Conservation (phyloP, 2,797 vertebrate species). For the Thaleichthys pacificus region DNA sequence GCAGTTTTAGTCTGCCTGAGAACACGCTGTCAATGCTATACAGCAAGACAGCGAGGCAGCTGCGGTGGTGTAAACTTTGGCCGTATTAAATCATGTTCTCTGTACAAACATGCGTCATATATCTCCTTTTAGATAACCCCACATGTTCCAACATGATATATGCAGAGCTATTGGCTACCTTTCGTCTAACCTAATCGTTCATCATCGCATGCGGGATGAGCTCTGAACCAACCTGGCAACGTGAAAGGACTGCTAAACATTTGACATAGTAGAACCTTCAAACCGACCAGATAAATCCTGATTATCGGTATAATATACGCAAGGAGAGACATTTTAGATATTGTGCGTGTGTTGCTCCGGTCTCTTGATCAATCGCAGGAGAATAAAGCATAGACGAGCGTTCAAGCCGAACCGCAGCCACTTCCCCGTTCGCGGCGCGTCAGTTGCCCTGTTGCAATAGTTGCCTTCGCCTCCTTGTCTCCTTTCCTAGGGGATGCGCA, state of each 20-base stretch:
- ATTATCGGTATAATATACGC: not conserved
- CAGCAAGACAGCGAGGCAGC: not conserved
- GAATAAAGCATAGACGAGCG: not conserved
- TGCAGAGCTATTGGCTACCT: not conserved
- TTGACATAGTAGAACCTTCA: constrained; percentile 8
- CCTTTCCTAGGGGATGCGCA: not conserved
- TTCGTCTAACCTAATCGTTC: not conserved
- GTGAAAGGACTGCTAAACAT: constrained; percentile 9
- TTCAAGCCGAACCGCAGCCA: too few species aligned
- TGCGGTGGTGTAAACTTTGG: not conserved
- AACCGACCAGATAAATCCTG: constrained; percentile 10
- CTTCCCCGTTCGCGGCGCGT: not conserved
- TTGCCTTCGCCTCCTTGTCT: not conserved
- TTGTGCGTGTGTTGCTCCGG: not conserved
- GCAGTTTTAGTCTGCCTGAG: not conserved
- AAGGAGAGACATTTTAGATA: not conserved
- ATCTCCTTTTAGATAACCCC: too few species aligned
- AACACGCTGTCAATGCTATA: not conserved
- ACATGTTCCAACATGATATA: not conserved
- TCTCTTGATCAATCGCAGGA: not conserved
- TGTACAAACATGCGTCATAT: not conserved
- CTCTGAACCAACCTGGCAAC: constrained; percentile 13
- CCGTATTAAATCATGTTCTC: not conserved
- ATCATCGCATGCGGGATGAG: not conserved
- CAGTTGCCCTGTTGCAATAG: not conserved